Evolutionary conservation across 2,888 invertebrate species (phyloP), one percentile per base, ranked within the genome.

Genomic region (Himalopsyche kuldschensis): DNA sequence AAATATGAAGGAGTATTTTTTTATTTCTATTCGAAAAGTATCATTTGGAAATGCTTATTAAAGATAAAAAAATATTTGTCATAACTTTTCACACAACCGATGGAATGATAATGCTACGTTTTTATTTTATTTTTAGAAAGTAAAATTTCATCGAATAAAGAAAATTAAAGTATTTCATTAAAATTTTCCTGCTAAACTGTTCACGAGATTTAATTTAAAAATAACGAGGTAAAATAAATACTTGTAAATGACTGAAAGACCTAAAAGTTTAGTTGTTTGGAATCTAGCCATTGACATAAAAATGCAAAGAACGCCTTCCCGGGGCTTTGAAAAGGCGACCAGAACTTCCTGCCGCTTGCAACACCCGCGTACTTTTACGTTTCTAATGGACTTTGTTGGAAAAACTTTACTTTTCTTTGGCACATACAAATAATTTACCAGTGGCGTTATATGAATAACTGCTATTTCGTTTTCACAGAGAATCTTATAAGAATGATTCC

Each of bases 331-430:
- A 75, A 75, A n/a, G 32, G 32, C 17, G 75, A 55, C 75, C 75
- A 24, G 17, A 31, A 79, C 35, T 79, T 80, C 80, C 46, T 41
- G 30, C 47, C 80, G 80, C 75, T 41, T 75, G 31, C 31, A 32
- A 47, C 46, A 75, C 46, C 69, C 35, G 41, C 79, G 78, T 55
- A 85, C 84, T 85, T 85, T 84, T 85, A 30, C 80, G 79, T 85
- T 80, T 84, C 84, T 85, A 85, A 84, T 85, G 84, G 81, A 84
- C 84, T 84, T 85, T 85, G 84, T 83, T 84, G 83, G 27, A 46
- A 63, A 76, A 85, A 81, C 81, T 82, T 55, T 55, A 55, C 24
- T 82, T 80, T 82, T 79, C 82, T 79, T 63, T 63, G 63, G 63
- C 55, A 17, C 48, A 31, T 20, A 55, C 20, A 55, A 41, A 46